Percentiles rank a stretch among this genome's conserved stretches.
These are phyloP conservation scores for Nipponacmea schrenckii DNA, from an alignment of 2,888 invertebrate species.

Conservation along the genomic window DNA sequence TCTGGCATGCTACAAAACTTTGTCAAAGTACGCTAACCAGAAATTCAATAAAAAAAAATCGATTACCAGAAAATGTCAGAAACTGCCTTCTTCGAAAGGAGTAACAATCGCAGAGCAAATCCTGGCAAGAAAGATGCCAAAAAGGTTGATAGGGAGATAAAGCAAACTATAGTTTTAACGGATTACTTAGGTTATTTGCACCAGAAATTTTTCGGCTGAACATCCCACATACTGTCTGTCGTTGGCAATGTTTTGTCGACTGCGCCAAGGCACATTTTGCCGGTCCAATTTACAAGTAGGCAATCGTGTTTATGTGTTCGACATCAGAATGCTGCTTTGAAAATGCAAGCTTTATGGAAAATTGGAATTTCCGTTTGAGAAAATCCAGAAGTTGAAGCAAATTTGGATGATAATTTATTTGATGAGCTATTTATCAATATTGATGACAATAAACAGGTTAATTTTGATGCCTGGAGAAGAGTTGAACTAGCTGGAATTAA, in stretches of 20 bases:
- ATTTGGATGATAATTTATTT: too few species aligned
- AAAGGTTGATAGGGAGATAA: neutral
- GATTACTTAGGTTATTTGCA: conserved; percentile 8
- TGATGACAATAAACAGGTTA: conserved; percentile 6
- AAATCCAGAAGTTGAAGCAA: conserved; percentile 20
- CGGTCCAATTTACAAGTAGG: conserved; percentile 22
- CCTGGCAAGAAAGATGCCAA: conserved; percentile 3
- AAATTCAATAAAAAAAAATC: neutral
- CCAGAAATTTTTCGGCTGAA: conserved; percentile 13
- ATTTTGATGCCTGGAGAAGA: conserved; percentile 17
- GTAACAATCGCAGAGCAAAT: neutral
- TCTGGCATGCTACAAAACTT: too few species aligned
- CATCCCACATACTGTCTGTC: conserved; percentile 4
- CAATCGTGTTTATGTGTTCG: conserved; percentile 30
- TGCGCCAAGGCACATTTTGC: conserved; percentile 21
- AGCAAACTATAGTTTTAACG: neutral
- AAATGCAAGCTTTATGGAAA: conserved; percentile 22
- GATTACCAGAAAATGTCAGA: neutral
- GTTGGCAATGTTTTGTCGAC: conserved; percentile 19
- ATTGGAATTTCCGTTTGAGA: conserved; percentile 15
- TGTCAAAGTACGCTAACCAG: too few species aligned
- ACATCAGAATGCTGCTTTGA: conserved; percentile 33
- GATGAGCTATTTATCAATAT: too few species aligned
- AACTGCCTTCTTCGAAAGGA: neutral
- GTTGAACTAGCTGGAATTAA: neutral